These are phyloP conservation scores for Tenthredo amoena DNA, from an alignment of 2,888 invertebrate species.

Conservation along the genomic window DNA sequence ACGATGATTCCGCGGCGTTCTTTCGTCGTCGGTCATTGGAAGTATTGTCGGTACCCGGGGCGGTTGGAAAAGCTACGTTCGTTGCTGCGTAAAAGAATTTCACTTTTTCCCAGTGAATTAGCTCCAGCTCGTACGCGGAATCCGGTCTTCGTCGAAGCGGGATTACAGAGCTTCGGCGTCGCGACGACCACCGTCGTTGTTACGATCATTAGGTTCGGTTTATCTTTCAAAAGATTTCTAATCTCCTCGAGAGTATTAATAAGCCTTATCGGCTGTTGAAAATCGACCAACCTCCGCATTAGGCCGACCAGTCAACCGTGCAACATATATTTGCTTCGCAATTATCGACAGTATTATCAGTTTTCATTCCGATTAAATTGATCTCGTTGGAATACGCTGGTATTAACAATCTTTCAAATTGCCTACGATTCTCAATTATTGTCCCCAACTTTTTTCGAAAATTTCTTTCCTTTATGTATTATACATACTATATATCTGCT, in stretches of 20 bases:
- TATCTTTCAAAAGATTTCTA: conserved; percentile 47
- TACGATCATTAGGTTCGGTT: conserved; percentile 45
- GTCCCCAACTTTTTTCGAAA: conserved; percentile 25
- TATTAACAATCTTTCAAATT: conserved; percentile 21
- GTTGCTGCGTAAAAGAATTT: conserved; percentile 31
- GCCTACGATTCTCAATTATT: conserved; percentile 34
- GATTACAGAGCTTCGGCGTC: conserved; percentile 14
- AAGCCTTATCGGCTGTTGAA: conserved; percentile 49
- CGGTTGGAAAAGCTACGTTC: conserved; percentile 33
- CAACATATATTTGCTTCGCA: conserved; percentile 48
- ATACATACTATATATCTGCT: not conserved
- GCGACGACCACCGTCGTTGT: conserved; percentile 48
- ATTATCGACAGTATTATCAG: conserved; percentile 45
- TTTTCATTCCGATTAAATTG: conserved; percentile 45
- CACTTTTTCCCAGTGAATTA: conserved; percentile 48
- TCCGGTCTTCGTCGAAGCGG: conserved; percentile 40
- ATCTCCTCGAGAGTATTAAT: conserved; percentile 41
- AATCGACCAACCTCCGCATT: conserved; percentile 44
- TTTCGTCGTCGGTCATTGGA: conserved; percentile 9
- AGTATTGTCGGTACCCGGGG: conserved; percentile 43
- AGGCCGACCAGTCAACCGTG: conserved; percentile 38
- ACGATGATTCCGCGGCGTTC: conserved; percentile 51
- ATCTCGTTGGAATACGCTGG: conserved; percentile 19
- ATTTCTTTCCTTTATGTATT: not conserved
- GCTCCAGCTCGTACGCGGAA: conserved; percentile 31